Base-by-base conservation (phyloP, 2,888 invertebrate genomes). In the Fragum fragum region DNA sequence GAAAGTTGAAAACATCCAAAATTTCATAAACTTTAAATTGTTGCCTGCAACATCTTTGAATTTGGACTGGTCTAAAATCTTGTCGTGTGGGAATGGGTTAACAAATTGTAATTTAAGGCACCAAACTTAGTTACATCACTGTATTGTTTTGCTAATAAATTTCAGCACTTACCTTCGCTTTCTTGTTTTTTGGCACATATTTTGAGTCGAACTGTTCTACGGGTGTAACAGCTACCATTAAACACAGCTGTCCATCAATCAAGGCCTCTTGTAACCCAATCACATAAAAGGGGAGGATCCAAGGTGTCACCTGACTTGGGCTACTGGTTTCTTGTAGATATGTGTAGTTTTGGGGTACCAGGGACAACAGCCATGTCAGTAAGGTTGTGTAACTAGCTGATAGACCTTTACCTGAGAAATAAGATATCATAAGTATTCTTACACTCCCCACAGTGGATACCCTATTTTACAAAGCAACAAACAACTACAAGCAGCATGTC, bases 221-320 rank as follows among this genome's bases (percentile, higher is more conserved):
- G 3, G 93, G 92, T 2, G 90, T 89, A 11, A 93, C 89, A 9
- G 90, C 92, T 0, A 93, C 89, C 70, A 87, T 88, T 32, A 94
- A 88, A 61, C 83, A 85, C 23, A 93, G 85, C 77, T 92, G 90
- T 9, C 90, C 92, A 61, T 92, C 90, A 59, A 92, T 61, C 77
- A 90, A 87, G 83, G 92, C 77, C 88, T 94, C 93, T 80, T 94
- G 93, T 32, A 93, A 73, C 1, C 93, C 93, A 7, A 94, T 73
- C 26, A 94, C 93, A 76, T 90, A 87, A 81, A 93, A 93, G 7
- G 92, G 92, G 26, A 79, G 74, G 61, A 85, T 76, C 83, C 81
- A 83, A 6, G 84, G 84, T 29, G 76, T 53, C 39, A 76, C 63
- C 21, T 70, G 61, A 26, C 71, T 28, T n/a, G 61, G 72, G 2